A percentile compares a stretch with the other conserved stretches of the same genome.
Conservation (phyloP, 2,797 vertebrate species). For the Sebastes hopkinsi region DNA sequence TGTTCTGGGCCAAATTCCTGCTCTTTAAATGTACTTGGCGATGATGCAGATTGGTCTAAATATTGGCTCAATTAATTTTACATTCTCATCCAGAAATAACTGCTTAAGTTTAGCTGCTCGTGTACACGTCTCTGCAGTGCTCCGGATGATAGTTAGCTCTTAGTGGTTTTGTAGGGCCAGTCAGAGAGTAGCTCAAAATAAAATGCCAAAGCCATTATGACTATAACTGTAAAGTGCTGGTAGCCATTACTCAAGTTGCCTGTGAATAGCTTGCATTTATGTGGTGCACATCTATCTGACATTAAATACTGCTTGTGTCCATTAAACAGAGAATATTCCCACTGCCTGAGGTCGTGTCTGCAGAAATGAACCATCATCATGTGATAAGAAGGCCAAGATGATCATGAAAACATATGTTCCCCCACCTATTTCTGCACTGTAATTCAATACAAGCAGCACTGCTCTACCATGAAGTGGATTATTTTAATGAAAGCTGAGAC, state of each 20-base stretch:
- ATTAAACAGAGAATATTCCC: not conserved
- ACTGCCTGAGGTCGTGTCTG: not conserved
- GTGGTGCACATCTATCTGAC: not conserved
- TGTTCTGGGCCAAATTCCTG: conserved; percentile 14
- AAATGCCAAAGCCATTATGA: conserved; percentile 35
- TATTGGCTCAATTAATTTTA: conserved; percentile 35
- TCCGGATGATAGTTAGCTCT: not conserved
- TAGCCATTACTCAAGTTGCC: not conserved
- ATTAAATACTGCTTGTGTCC: not conserved
- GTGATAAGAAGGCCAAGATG: not conserved
- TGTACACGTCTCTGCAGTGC: not conserved
- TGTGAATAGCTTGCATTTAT: not conserved
- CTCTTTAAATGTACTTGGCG: conserved; percentile 48
- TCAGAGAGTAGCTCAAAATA: conserved; percentile 24
- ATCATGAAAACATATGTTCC: not conserved
- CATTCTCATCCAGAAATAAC: conserved; percentile 20
- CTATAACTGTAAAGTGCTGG: conserved; percentile 14
- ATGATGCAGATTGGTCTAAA: conserved; percentile 10
- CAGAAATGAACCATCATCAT: not conserved
- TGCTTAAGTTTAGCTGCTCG: conserved; percentile 1
- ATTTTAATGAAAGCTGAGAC: conserved; percentile 29
- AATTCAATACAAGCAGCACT: not conserved
- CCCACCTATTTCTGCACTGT: not conserved
- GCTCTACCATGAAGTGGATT: not conserved
- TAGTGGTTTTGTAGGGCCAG: conserved; percentile 14